Percentiles rank a stretch among this genome's conserved stretches.
Evolutionary conservation across 2,113 vertebrate genomes (phyloP).

Genomic region (Ciconia maguari): DNA sequence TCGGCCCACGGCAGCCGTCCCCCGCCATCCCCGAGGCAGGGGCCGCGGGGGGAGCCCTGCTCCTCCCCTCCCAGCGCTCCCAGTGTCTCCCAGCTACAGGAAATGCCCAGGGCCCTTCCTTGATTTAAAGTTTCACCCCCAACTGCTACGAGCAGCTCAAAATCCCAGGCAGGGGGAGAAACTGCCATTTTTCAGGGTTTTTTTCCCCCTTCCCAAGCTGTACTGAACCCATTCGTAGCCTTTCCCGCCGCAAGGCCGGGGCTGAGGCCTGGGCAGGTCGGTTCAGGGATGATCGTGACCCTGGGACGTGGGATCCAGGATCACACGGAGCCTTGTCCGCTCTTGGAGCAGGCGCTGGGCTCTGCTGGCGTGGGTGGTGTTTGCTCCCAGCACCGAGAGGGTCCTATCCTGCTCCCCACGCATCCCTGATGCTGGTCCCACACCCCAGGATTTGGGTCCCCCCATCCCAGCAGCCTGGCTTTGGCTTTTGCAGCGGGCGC

Average conservation of each 20-base stretch:
- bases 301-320: neutral
- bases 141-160: neutral
- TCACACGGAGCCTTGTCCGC: fast-evolving
- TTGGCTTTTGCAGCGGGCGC: neutral
- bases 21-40: neutral
- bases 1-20: fast-evolving
- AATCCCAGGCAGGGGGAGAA: neutral
- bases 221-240: fast-evolving
- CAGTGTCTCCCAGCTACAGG: neutral
- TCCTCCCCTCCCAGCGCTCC: neutral
- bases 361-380: fast-evolving
- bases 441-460: neutral
- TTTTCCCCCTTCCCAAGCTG: neutral
- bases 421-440: neutral
- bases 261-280: neutral
- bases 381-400: neutral
- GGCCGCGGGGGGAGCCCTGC: neutral
- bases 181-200: neutral
- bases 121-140: neutral
- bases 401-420: fast-evolving
- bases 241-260: neutral
- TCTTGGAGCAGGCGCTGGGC: neutral
- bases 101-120: constrained; percentile 5
- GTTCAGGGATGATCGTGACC: neutral
- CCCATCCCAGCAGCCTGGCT: neutral